Evolutionary conservation across 2,797 vertebrate species (phyloP), one percentile per base, ranked within the genome.

Genomic region (Dromococcyx pavoninus): DNA sequence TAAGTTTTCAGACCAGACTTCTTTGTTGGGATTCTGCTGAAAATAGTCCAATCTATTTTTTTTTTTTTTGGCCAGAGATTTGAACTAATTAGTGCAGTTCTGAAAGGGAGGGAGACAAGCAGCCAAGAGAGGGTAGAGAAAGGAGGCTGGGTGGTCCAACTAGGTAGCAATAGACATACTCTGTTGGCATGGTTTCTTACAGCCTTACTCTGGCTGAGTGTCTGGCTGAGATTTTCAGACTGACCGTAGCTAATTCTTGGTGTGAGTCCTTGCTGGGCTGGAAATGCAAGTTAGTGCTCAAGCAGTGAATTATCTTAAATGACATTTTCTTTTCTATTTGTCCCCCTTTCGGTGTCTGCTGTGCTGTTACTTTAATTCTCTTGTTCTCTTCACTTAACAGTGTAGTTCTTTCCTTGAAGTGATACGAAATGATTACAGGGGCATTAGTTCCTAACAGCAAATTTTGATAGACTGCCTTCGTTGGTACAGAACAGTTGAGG

Each of bases 161-260:
- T 7, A 43, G 48, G 53, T 12, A 28, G 48, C 0, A 0, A 17
- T 1, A 80, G 33, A 30, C 5, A 3, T 30, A 28, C 9, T 83
- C 13, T 61, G 6, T 53, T 79, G 60, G 17, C n/a, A 17, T 17
- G 35, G 32, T 67, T 84, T 72, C 23, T 80, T 77, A 41, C 2
- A 10, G 23, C 27, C 30, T 82, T 50, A 22, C n/a, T 78, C 25
- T 66, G 21, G 3, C 65, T 65, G 39, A 43, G 22, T 43, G 39
- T 35, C 33, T 28, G 13, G 51, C 56, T 72, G 41, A 48, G 30
- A 30, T 85, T 78, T 57, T 73, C 30, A 22, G 7, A 27, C 23
- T 58, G 33, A 28, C 65, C 27, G 28, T 53, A 60, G 28, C 21
- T 65, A 86, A n/a, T 41, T 62, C 7, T 54, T 43, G 18, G 7